phyloP scores from a whole-genome alignment of 2,888 invertebrate species.

The Drosophila antonietae region DNA sequence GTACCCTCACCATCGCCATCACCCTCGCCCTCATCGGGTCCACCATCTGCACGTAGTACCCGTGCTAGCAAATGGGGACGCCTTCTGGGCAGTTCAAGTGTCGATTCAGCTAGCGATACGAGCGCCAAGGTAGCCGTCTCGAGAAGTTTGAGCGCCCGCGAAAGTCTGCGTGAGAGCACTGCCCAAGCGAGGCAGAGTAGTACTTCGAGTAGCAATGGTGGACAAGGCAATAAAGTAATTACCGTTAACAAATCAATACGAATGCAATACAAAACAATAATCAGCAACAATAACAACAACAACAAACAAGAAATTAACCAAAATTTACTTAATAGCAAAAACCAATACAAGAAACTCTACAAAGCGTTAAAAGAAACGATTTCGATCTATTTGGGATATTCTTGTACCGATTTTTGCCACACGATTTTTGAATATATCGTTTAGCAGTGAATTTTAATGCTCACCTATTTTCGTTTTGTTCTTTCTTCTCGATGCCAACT shows the following conservation, averaged over 20 bases:
- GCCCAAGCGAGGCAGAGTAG: constrained; percentile 85
- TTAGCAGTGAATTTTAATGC: constrained; percentile 47
- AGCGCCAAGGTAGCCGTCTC: constrained; percentile 86
- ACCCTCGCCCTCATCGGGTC: constrained; percentile 85
- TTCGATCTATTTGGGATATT: constrained; percentile 11
- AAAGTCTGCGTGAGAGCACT: constrained; percentile 85
- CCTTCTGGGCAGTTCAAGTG: constrained; percentile 91
- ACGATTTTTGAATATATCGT: constrained; percentile 13
- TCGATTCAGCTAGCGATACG: constrained; percentile 89
- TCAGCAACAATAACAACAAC: constrained; percentile 12
- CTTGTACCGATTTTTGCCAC: constrained; percentile 48
- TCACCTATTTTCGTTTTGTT: constrained; percentile 55
- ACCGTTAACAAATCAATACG: constrained; percentile 48
- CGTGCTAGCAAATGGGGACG: constrained; percentile 92
- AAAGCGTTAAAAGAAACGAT: neutral
- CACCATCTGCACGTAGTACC: constrained; percentile 86
- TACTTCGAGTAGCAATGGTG: constrained; percentile 85
- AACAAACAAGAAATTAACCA: constrained; percentile 4
- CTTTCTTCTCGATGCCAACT: constrained; percentile 61
- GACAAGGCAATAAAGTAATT: constrained; percentile 85
- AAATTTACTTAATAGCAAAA: constrained; percentile 26
- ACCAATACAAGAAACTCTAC: constrained; percentile 35
- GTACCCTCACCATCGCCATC: constrained; percentile 84
- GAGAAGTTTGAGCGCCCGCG: constrained; percentile 87
- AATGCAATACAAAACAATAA: constrained; percentile 29